A percentile compares a stretch with the other conserved stretches of the same genome.
These are phyloP conservation scores for Drosophila anomalata DNA, from an alignment of 2,888 invertebrate species.

Conservation along the genomic window DNA sequence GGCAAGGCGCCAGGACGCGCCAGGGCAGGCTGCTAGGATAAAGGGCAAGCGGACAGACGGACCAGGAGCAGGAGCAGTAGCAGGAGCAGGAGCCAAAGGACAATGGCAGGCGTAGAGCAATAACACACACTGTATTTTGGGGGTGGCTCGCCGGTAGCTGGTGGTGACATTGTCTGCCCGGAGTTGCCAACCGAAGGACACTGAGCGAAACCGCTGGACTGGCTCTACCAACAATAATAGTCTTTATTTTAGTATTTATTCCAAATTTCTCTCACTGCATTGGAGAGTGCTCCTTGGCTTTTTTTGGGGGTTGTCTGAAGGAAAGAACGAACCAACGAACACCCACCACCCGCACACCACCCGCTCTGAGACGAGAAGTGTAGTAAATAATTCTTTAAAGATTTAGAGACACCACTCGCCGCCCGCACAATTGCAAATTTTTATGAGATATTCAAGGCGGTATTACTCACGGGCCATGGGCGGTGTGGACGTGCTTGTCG, in stretches of 20 bases:
- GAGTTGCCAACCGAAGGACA: conserved; percentile 9
- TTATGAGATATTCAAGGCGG: conserved; percentile 64
- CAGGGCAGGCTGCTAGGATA: conserved; percentile 32
- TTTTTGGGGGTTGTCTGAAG: conserved; percentile 61
- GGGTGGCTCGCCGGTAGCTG: conserved; percentile 75
- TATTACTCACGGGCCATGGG: no score
- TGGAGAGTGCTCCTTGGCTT: conserved; percentile 28
- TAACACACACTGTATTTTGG: conserved; percentile 54
- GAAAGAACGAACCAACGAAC: conserved; percentile 46
- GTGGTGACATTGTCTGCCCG: conserved; percentile 61
- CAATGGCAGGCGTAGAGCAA: conserved; percentile 69
- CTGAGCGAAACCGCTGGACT: neutral
- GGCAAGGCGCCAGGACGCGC: conserved; percentile 63
- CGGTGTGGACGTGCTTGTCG: conserved; percentile 51
- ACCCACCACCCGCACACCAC: conserved; percentile 65
- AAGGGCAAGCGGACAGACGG: conserved; percentile 27
- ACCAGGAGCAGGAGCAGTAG: neutral
- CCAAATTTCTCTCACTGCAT: neutral
- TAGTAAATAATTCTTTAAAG: conserved; percentile 81
- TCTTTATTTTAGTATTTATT: no score
- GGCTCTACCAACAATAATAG: no score
- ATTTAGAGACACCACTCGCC: conserved; percentile 69
- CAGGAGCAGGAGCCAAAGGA: conserved; percentile 31
- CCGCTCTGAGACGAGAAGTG: conserved; percentile 52
- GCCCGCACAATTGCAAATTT: conserved; percentile 74